Evolutionary conservation across 2,888 invertebrate species (phyloP), one percentile per base, ranked within the genome.

Genomic region (Netelia inedita): DNA sequence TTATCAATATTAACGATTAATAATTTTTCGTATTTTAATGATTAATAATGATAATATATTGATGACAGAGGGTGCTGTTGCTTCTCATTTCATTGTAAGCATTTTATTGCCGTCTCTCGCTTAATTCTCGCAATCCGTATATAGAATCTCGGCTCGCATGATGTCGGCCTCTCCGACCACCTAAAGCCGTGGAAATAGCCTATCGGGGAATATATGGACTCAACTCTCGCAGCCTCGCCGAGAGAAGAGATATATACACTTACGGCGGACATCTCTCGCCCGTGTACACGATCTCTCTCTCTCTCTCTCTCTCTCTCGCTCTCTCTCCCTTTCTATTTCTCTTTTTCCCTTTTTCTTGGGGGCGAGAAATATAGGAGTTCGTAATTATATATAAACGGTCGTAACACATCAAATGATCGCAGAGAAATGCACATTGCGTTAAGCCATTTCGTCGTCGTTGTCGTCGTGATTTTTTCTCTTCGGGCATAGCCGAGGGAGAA

Each of bases 371-470:
- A 89, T 88, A 85, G 88, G 88, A 87, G 88, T 87, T 83, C 72
- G 88, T 90, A 90, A 90, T 90, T 90, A 90, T 90, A 89, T 90
- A 88, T 89, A 88, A 89, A 89, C 88, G 90, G 89, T 90, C 90
- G 87, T 86, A 83, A 85, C 85, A 14, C 79, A 76, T 75, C 87
- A 86, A 89, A 14, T 87, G 74, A 57, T 72, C 76, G 74, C 71
- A 81, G 61, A 68, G 59, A 81, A 46, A 74, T 66, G 66, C 28
- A 14, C 46, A 10, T 14, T 46, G 46, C 46, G 46, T 46, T 46
- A 14, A 14, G 11, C 14, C 46, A 46, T 65, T 63, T 16, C 43
- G 66, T 66, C 66, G 66, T 76, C 66, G 76, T 76, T 76, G 46
- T 76, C 66, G 57, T 66, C 66, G 76, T 57, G 57, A 23, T 57